phyloP scores from a whole-genome alignment of 2,113 vertebrate species.

The Colinus virginianus region DNA sequence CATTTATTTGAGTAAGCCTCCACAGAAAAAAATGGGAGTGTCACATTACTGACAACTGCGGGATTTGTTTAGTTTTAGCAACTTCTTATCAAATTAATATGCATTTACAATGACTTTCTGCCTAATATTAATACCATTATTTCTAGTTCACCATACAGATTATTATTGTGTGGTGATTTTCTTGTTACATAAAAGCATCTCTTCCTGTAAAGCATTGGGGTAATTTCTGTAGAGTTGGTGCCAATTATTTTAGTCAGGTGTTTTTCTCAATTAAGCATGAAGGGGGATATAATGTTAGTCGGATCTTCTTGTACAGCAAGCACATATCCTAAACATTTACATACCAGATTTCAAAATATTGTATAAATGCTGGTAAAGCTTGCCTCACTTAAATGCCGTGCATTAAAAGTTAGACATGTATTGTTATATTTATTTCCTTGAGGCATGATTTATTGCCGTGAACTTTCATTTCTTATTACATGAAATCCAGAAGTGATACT shows the following conservation, averaged over 20 bases:
- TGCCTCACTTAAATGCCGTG: background rate
- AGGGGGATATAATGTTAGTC: background rate
- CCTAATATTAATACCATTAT: background rate
- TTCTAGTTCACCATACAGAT: background rate
- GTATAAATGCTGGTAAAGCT: background rate
- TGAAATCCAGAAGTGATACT: slow-evolving; percentile 24
- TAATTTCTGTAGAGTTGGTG: background rate
- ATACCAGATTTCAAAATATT: background rate
- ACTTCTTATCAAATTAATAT: background rate
- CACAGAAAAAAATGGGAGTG: background rate
- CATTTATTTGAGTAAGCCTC: background rate
- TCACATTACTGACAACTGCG: background rate
- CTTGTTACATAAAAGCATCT: background rate
- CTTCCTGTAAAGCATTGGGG: background rate
- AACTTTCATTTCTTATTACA: background rate
- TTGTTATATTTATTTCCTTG: background rate
- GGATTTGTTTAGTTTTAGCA: background rate
- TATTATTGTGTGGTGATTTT: background rate
- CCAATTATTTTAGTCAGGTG: background rate
- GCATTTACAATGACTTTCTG: background rate
- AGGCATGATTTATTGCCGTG: background rate
- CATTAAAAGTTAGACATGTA: background rate
- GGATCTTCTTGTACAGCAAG: background rate
- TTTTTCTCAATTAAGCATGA: background rate
- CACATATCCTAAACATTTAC: background rate